phyloP scores from a whole-genome alignment of 2,113 vertebrate species.

The Eupsittula cactorum region DNA sequence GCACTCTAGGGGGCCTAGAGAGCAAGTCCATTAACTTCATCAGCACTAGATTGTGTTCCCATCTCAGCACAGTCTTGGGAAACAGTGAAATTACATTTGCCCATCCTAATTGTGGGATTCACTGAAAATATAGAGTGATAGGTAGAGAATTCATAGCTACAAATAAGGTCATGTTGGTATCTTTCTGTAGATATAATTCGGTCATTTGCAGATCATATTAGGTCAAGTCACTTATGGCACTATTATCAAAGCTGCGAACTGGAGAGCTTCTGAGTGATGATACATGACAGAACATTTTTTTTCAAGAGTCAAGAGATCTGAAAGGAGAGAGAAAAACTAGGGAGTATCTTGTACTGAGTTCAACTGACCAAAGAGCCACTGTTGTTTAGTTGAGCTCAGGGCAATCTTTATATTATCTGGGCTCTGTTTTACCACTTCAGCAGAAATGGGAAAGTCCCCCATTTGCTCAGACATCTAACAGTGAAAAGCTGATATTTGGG shows the following conservation, averaged over 20 bases:
- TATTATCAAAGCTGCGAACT: neutral
- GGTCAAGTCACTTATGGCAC: neutral
- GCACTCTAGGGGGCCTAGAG: neutral
- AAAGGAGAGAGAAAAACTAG: neutral
- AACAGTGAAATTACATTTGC: neutral
- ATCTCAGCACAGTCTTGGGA: neutral
- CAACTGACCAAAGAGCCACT: neutral
- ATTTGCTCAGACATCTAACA: neutral
- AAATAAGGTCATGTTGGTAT: neutral
- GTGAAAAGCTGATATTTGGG: neutral
- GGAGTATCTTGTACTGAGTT: neutral
- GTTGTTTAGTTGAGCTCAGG: neutral
- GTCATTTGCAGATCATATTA: slow-evolving; percentile 34
- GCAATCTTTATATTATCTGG: neutral
- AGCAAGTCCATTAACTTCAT: slow-evolving; percentile 44
- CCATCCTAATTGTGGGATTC: neutral
- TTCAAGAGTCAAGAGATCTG: neutral
- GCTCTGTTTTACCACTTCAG: neutral
- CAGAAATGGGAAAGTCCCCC: neutral
- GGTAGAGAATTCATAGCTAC: neutral
- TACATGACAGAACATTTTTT: neutral
- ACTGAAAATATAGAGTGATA: neutral
- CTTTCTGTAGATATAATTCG: slow-evolving; percentile 18
- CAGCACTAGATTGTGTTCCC: neutral
- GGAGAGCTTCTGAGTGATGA: neutral